phyloP scores from a whole-genome alignment of 2,797 vertebrate species.

The Rhyacichthys aspro region DNA sequence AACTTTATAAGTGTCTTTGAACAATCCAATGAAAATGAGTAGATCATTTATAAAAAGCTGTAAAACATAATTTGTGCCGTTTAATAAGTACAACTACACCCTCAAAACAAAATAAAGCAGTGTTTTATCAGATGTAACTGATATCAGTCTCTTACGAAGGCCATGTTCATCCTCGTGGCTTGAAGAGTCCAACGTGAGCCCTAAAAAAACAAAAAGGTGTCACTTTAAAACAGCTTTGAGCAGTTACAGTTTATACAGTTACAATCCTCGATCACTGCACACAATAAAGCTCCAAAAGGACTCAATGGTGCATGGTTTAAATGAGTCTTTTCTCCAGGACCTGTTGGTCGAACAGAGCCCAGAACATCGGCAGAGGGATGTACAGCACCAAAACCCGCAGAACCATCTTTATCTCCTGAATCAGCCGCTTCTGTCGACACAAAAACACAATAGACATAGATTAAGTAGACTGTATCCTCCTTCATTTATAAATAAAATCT shows the following conservation, averaged over 20 bases:
- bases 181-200: slow-evolving; percentile 98
- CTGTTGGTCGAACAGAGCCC: slow-evolving; percentile 99
- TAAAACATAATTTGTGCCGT: slow-evolving; percentile 15
- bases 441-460: slow-evolving; percentile 4
- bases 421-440: slow-evolving; percentile 84
- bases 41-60: slow-evolving; percentile 9
- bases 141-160: slow-evolving; percentile 86
- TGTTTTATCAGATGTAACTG: slow-evolving; percentile 20
- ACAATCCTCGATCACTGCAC: too few species aligned
- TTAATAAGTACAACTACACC: background rate
- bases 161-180: slow-evolving; percentile 92
- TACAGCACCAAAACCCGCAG: slow-evolving; percentile 91
- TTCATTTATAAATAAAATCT: too few species aligned
- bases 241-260: too few species aligned
- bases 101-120: background rate
- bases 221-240: too few species aligned
- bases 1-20: slow-evolving; percentile 29
- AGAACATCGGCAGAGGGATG: slow-evolving; percentile 97
- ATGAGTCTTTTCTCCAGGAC: slow-evolving; percentile 75
- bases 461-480: too few species aligned
- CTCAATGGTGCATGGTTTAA: too few species aligned
- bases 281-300: too few species aligned
- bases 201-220: slow-evolving; percentile 65
- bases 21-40: background rate
- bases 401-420: slow-evolving; percentile 93